A percentile compares a stretch with the other conserved stretches of the same genome.
phyloP scores from a whole-genome alignment of 2,113 vertebrate species.

The Connochaetes taurinus region DNA sequence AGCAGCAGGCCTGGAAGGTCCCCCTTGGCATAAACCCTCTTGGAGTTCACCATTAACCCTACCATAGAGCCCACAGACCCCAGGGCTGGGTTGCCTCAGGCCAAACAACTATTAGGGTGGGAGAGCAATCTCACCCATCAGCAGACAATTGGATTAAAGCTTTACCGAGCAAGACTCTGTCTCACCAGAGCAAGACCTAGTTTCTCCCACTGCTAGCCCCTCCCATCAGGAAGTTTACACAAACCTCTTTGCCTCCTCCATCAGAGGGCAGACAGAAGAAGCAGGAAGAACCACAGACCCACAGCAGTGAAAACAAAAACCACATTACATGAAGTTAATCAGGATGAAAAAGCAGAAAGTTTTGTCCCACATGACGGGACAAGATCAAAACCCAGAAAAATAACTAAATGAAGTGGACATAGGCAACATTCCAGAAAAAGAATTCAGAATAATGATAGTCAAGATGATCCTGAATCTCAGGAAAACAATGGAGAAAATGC shows the following conservation, averaged over 20 bases:
- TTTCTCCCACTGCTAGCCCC: background rate
- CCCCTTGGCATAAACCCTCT: background rate
- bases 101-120: background rate
- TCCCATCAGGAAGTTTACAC: background rate
- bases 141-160: background rate
- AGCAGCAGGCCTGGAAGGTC: background rate
- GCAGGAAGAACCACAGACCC: background rate
- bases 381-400: background rate
- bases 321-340: background rate
- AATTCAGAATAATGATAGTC: background rate
- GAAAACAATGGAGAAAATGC: background rate
- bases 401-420: background rate
- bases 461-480: background rate
- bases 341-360: background rate
- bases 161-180: background rate
- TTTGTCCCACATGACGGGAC: background rate
- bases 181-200: background rate
- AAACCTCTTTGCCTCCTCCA: background rate
- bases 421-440: background rate
- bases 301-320: background rate
- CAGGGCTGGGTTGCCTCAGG: background rate
- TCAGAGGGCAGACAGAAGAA: background rate
- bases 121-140: background rate
- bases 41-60: background rate
- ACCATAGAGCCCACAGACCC: background rate